These are phyloP conservation scores for Archips xylosteana DNA, from an alignment of 2,888 invertebrate genomes.

Conservation along the genomic window DNA sequence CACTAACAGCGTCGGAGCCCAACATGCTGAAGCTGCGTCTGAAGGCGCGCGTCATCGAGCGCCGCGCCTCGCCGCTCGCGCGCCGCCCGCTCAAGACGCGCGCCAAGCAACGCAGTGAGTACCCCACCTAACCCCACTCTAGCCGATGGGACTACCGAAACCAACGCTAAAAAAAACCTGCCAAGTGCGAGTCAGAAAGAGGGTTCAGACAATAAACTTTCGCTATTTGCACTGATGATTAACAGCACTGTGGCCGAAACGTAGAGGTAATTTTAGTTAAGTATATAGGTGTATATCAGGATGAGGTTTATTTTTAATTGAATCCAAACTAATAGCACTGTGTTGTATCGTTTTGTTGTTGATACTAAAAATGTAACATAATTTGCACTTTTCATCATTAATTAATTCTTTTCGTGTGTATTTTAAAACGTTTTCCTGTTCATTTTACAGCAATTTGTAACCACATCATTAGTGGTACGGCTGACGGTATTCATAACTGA, in stretches of 20 bases:
- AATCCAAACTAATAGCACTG: not conserved
- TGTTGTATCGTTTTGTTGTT: not conserved
- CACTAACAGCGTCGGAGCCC: constrained; percentile 95
- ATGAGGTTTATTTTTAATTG: not conserved
- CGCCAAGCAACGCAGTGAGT: constrained; percentile 88
- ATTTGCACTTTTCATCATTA: not conserved
- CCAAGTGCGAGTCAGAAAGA: too few relatives aligned
- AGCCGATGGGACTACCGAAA: too few relatives aligned
- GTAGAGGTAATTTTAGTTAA: not conserved
- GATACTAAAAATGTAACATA: not conserved
- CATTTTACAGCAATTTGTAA: not conserved
- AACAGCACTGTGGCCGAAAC: not conserved
- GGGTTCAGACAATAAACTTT: too few relatives aligned
- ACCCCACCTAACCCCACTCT: constrained; percentile 48
- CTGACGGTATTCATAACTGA: not conserved
- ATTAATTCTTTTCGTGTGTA: not conserved
- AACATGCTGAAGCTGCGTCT: constrained; percentile 97
- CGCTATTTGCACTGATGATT: too few relatives aligned
- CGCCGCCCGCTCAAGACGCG: constrained; percentile 91
- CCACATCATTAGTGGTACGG: not conserved
- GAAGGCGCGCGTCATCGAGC: constrained; percentile 97
- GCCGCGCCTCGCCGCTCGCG: constrained; percentile 96
- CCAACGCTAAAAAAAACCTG: too few relatives aligned
- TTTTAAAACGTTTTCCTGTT: not conserved
- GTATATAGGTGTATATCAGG: not conserved